Conservation (phyloP, 92 coral and sea anemone genomes). For the Muricea muricata region DNA sequence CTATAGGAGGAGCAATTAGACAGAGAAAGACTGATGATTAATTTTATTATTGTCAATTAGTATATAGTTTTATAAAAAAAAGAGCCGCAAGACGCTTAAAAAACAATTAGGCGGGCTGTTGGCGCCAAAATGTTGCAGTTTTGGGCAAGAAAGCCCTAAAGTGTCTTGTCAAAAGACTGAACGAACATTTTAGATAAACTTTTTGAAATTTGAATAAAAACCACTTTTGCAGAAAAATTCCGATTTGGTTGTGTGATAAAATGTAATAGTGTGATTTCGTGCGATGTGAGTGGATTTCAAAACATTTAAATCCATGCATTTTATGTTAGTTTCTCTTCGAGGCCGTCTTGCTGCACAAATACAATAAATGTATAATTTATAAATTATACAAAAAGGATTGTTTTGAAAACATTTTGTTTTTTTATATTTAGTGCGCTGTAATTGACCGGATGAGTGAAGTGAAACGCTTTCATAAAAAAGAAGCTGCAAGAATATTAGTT, state of each 20-base stretch:
- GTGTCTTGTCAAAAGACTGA: not conserved
- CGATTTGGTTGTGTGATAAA: not conserved
- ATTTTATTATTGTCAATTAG: slow-evolving; percentile 11
- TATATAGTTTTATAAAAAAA: not conserved
- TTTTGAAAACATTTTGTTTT: not conserved
- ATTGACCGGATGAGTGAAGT: slow-evolving; percentile 29
- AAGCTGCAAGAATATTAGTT: slow-evolving; percentile 34
- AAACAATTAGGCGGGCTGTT: not conserved
- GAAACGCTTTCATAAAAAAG: slow-evolving; percentile 39
- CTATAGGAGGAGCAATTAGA: not conserved
- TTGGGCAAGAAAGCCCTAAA: not conserved
- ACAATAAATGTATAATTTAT: no score
- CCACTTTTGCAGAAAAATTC: not conserved
- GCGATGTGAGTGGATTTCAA: not conserved
- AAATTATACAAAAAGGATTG: no score
- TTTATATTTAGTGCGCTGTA: not conserved
- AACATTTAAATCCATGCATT: no score
- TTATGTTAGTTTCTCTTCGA: no score
- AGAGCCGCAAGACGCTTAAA: not conserved
- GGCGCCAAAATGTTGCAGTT: slow-evolving; percentile 30
- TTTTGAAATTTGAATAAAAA: no score
- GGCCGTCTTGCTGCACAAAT: no score
- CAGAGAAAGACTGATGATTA: not conserved
- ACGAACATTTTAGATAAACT: no score
- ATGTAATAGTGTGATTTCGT: not conserved